Conservation (phyloP, 2,888 invertebrate genomes). For the Nipponacmea schrenckii region DNA sequence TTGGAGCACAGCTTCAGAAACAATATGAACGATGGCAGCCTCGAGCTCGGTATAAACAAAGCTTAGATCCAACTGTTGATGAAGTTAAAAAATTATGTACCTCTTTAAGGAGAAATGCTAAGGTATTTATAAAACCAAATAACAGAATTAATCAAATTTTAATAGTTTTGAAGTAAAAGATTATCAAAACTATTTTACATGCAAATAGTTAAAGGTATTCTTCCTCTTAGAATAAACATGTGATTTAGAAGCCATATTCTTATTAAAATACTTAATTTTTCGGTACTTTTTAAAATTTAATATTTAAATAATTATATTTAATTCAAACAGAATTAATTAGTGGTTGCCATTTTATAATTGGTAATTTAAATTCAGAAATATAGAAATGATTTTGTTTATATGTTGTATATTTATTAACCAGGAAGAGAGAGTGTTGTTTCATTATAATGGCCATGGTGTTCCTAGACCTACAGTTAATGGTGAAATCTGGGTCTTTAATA, state of each 20-base stretch:
- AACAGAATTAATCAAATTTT: no score
- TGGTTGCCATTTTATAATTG: background rate
- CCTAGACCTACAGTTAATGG: conserved; percentile 97
- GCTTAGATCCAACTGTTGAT: conserved; percentile 95
- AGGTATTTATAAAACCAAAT: conserved; percentile 71
- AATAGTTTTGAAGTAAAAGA: no score
- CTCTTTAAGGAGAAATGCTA: conserved; percentile 93
- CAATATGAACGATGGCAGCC: conserved; percentile 99
- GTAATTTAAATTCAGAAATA: background rate
- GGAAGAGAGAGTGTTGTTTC: conserved; percentile 97
- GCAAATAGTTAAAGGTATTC: no score
- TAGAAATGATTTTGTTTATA: background rate
- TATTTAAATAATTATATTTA: background rate
- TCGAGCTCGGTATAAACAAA: conserved; percentile 92
- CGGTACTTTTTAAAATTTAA: background rate
- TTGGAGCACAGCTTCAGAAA: conserved; percentile 89
- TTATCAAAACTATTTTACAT: no score
- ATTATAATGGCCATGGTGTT: conserved; percentile 99
- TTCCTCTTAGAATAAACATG: no score
- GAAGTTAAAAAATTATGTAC: conserved; percentile 97
- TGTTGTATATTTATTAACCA: conserved; percentile 26
- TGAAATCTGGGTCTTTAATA: conserved; percentile 99
- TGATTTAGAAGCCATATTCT: no score
- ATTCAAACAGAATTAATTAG: no score
- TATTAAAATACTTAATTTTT: no score